Percentiles rank a stretch among this genome's conserved stretches.
These are phyloP conservation scores for Manis javanica DNA, from an alignment of 2,797 vertebrate genomes.

Conservation along the genomic window DNA sequence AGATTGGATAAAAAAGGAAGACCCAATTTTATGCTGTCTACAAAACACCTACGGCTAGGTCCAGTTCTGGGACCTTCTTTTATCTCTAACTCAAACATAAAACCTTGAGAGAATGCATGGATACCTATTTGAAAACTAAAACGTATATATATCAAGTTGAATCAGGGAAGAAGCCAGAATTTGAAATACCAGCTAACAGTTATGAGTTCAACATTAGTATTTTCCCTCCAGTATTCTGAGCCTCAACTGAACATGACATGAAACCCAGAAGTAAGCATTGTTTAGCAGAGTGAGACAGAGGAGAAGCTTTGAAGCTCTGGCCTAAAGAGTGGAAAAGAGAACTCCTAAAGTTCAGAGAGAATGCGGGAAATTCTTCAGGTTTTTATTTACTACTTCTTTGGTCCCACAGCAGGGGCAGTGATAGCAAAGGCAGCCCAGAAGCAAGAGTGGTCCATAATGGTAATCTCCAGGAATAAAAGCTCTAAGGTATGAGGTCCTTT, in stretches of 20 bases:
- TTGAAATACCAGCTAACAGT: not conserved
- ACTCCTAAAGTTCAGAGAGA: not conserved
- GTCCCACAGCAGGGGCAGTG: not conserved
- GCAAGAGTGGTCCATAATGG: not conserved
- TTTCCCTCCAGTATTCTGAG: not conserved
- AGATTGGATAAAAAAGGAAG: slow-evolving; percentile 10
- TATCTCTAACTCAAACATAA: slow-evolving; percentile 39
- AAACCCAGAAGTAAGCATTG: not conserved
- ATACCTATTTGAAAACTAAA: not conserved
- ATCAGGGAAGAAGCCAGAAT: not conserved
- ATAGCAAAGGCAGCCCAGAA: not conserved
- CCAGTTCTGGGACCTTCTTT: not conserved
- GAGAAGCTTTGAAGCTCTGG: not conserved
- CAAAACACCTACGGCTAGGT: not conserved
- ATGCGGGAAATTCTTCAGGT: not conserved
- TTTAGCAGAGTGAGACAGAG: not conserved
- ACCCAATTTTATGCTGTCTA: not conserved
- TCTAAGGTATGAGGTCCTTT: not conserved
- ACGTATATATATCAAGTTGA: not conserved
- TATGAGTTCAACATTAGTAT: not conserved
- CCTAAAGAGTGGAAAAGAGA: not conserved
- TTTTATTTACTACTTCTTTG: slow-evolving; percentile 41
- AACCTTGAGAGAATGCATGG: not conserved
- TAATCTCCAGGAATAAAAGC: not conserved
- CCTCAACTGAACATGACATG: not conserved